These are phyloP conservation scores for Caretta caretta DNA, from an alignment of 2,113 vertebrate genomes.

Conservation along the genomic window DNA sequence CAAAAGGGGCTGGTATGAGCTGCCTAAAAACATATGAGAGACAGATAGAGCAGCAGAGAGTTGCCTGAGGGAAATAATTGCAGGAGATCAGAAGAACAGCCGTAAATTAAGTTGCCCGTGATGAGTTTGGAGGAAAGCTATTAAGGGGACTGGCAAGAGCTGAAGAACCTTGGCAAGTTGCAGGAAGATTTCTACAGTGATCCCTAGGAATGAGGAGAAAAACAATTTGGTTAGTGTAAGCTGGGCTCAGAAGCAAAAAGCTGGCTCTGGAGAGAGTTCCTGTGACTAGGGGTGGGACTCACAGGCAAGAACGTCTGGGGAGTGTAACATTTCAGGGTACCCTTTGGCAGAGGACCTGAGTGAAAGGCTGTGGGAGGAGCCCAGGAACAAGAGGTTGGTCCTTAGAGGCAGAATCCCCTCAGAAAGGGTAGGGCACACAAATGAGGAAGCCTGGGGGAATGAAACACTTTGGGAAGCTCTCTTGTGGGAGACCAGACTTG, in stretches of 20 bases:
- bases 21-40: background rate
- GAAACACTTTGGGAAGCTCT: background rate
- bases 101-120: background rate
- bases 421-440: background rate
- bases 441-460: background rate
- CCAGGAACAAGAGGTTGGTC: background rate
- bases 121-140: background rate
- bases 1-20: background rate
- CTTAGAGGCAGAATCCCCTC: background rate
- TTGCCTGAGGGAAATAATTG: background rate
- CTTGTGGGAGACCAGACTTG: background rate
- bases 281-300: background rate
- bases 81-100: background rate
- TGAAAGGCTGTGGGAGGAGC: background rate
- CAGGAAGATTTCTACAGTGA: background rate
- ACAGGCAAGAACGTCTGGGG: background rate
- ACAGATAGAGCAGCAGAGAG: background rate
- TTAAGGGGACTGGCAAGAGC: background rate
- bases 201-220: background rate
- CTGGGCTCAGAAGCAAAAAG: background rate
- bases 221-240: background rate
- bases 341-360: background rate
- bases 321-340: background rate
- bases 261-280: background rate
- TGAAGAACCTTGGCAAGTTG: background rate